Evolutionary conservation across 2,113 vertebrate species (phyloP), one percentile per base, ranked within the genome.

Genomic region (Leptobrachium ailaonicum): DNA sequence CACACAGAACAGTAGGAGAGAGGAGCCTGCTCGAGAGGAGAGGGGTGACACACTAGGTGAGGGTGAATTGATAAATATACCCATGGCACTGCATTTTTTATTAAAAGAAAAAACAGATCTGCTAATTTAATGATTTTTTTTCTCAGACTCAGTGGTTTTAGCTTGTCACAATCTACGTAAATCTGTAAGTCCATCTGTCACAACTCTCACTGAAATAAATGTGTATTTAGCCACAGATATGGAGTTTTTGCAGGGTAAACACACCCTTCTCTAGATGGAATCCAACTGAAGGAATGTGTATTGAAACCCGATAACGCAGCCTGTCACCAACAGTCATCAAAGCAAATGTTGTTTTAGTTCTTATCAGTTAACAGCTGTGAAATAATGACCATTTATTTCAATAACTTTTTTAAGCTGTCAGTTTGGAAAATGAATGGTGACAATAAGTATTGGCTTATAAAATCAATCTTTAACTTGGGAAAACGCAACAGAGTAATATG

Each of bases 261-360:
- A 66, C 43, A 40, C 40, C 12, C 20, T 43, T 2, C 12, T 66
- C 12, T 47, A 77, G 69, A 40, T 68, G 63, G 66, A 58, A 53
- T 58, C 4, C 12, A 60, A 70, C 63, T 76, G 64, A 76, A 69
- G 44, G 41, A 60, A 69, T 77, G 53, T 14, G 4, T 77, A 45
- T 45, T 12, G 41, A 43, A 60, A 77, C 53, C 11, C 12, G 50
- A 77, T 77, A n/a, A 44, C 14, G 20, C 2, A 63, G 60, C 32
- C 42, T 64, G 50, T 64, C n/a, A 60, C 60, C 53, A 77, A 44
- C n/a, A 75, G 13, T 43, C 66, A 77, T 69, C 66, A 77, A 68
- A 77, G 53, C 66, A 14, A 20, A 69, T 69, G 54, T 69, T 76
- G 12, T 14, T 54, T 40, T 67, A 76, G 41, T 45, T 32, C 32